Evolutionary conservation across 2,888 invertebrate genomes (phyloP).

Genomic region (Lithosia quadra): DNA sequence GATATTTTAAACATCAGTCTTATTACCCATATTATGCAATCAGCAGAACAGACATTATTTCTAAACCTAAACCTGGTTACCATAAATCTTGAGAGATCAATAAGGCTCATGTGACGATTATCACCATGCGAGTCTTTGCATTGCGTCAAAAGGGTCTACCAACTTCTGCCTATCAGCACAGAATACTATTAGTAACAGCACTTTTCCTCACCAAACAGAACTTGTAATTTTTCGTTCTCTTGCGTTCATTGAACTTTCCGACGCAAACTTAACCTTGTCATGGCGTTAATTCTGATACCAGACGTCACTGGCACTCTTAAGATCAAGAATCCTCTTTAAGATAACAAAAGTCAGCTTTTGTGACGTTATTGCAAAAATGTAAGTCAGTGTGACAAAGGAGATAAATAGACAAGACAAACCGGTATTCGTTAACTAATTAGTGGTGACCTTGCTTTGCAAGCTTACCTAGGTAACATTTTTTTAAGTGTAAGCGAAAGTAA

Average conservation of each 20-base stretch:
- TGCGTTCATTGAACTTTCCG: neutral
- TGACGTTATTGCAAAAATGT: slow-evolving; percentile 2
- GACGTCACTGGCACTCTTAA: neutral
- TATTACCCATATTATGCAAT: too few species aligned
- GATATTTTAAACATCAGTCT: too few species aligned
- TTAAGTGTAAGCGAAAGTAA: neutral
- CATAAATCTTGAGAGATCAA: too few species aligned
- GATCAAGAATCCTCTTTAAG: neutral
- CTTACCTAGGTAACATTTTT: neutral
- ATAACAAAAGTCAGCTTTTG: slow-evolving; percentile 4
- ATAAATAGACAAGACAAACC: slow-evolving; percentile 4
- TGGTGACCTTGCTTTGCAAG: neutral
- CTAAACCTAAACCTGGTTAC: too few species aligned
- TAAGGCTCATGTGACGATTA: too few species aligned
- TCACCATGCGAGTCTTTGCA: too few species aligned
- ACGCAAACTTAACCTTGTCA: slow-evolving; percentile 2
- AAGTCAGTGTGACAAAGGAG: neutral
- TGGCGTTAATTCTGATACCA: neutral
- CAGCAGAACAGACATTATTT: too few species aligned
- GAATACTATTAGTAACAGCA: too few species aligned
- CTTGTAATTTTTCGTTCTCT: neutral
- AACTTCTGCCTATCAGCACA: neutral
- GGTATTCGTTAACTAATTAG: neutral
- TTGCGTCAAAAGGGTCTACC: too few species aligned
- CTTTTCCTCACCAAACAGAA: too few species aligned